Base-by-base conservation (phyloP, 1,140 invertebrate genomes). In the Zaprionus davidi region DNA sequence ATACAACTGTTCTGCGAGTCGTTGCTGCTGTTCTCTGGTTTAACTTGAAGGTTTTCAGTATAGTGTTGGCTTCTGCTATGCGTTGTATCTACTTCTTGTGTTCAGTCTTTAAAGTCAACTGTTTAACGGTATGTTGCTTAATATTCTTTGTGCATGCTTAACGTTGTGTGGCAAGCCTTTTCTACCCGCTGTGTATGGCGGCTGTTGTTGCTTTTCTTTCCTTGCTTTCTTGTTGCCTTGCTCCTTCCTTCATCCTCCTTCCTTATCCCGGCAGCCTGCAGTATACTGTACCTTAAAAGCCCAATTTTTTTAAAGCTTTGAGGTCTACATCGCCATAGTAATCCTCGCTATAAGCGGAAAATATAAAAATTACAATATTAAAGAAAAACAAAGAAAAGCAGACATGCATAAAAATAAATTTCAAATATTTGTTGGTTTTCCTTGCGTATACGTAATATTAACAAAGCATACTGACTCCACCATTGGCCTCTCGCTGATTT, bases 241-340 rank as follows among this genome's bases (percentile, higher is more conserved):
- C 67, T 69, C 15, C 22, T 34, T 44, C 28, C 60, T 56, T 68
- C 59, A 49, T 70, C 7, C 59, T 49, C 22, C 1, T n/a, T 3
- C 20, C 31, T 20, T 51, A 78, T 56, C 76, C 78, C 64, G 64
- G 63, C 38, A 60, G 63, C 53, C 76, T 76, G 78, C 46, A 67
- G 68, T 41, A 55, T 69, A 34, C 62, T 71, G 55, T 51, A 68
- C 26, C 80, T 92, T 94, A 95, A 93, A 95, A 96, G 93, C 96
- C 96, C 92, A 96, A 93, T 93, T 96, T 97, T 93, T 96, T 96
- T 74, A 97, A 93, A 62, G 96, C 95, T 93, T 97, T 97, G 75
- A 97, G 93, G 93, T 97, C 96, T 81, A 97, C 95, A 91, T 96
- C 96, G 90, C 96, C 96, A 91, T 97, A 97, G 94, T 97, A 97